These are phyloP conservation scores for Cephalotes varians DNA, from an alignment of 2,888 invertebrate genomes.

Conservation along the genomic window DNA sequence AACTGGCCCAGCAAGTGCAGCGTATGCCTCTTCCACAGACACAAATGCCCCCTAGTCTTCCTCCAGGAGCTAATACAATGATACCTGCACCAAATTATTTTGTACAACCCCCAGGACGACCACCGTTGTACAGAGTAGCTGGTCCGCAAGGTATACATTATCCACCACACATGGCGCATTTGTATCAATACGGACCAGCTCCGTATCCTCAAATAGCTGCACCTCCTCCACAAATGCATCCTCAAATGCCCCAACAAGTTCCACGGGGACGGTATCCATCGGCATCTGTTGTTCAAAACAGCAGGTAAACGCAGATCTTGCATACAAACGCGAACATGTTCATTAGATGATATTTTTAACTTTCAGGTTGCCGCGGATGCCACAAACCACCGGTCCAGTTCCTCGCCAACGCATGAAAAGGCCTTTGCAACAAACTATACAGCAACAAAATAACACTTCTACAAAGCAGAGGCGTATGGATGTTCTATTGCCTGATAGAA, in stretches of 20 bases:
- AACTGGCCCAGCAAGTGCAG: constrained; percentile 84
- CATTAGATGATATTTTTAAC: constrained; percentile 30
- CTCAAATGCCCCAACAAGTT: constrained; percentile 81
- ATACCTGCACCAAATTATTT: constrained; percentile 83
- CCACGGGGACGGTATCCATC: constrained; percentile 78
- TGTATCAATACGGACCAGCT: constrained; percentile 79
- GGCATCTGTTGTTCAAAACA: constrained; percentile 73
- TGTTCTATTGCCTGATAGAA: constrained; percentile 89
- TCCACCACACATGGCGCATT: constrained; percentile 80
- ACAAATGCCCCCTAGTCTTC: constrained; percentile 80
- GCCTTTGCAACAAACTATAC: constrained; percentile 76
- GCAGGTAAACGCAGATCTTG: constrained; percentile 61
- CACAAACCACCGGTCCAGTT: constrained; percentile 74
- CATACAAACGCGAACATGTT: background rate
- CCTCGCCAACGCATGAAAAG: constrained; percentile 84
- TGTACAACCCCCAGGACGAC: constrained; percentile 85
- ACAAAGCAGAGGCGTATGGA: constrained; percentile 87
- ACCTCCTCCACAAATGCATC: constrained; percentile 79
- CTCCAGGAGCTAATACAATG: constrained; percentile 83
- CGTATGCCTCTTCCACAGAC: constrained; percentile 84
- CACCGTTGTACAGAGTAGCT: constrained; percentile 82
- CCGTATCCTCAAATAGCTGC: constrained; percentile 78
- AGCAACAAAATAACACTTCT: constrained; percentile 75
- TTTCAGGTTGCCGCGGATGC: constrained; percentile 78
- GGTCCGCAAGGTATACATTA: constrained; percentile 82